phyloP scores from a whole-genome alignment of 2,888 invertebrate genomes.

The Amblyteles armatorius region DNA sequence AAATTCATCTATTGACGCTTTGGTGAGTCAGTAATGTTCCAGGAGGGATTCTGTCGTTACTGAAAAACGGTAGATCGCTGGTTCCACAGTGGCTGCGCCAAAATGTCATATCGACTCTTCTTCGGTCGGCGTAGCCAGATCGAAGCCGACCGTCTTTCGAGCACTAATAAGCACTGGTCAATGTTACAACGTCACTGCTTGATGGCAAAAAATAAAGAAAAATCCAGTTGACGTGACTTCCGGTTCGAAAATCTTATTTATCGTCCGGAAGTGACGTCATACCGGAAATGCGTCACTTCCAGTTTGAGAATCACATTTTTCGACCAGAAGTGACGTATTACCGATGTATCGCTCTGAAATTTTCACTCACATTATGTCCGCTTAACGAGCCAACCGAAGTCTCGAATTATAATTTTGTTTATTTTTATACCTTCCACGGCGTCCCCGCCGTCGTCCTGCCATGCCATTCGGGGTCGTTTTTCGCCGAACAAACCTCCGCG shows the following conservation, averaged over 20 bases:
- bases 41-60: neutral
- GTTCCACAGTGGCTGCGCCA: too few relatives aligned
- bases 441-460: conserved; percentile 35
- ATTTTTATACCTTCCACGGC: neutral
- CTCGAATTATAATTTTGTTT: neutral
- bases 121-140: too few relatives aligned
- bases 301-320: neutral
- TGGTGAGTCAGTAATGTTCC: neutral
- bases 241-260: too few relatives aligned
- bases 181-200: too few relatives aligned
- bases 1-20: neutral
- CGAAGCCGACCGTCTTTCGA: too few relatives aligned
- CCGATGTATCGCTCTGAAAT: neutral
- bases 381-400: neutral
- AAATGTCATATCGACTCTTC: too few relatives aligned
- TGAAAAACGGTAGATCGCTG: neutral
- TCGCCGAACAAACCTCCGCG: conserved; percentile 4
- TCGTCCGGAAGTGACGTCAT: too few relatives aligned
- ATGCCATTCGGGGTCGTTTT: conserved; percentile 24
- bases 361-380: neutral
- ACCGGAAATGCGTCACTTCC: neutral
- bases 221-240: too few relatives aligned
- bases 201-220: too few relatives aligned
- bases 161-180: too few relatives aligned
- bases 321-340: neutral